These are phyloP conservation scores for Prionailurus bengalensis DNA, from an alignment of 2,113 vertebrate genomes.

Conservation along the genomic window DNA sequence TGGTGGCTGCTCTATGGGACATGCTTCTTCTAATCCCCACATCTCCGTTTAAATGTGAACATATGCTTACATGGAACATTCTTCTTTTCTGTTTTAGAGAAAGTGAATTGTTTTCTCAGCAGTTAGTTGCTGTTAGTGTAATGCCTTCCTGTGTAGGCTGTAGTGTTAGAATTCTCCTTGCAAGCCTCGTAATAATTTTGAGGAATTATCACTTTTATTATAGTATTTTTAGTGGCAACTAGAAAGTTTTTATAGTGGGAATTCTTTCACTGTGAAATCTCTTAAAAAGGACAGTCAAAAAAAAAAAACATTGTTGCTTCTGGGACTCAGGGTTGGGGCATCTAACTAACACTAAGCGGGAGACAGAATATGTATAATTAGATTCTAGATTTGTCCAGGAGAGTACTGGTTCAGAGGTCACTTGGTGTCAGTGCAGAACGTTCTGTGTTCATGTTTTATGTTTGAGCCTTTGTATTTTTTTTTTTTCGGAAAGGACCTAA, in stretches of 20 bases:
- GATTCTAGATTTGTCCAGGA: background rate
- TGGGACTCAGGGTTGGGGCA: background rate
- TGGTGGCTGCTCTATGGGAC: background rate
- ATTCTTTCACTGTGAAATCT: constrained; percentile 34
- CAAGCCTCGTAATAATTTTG: constrained; percentile 77
- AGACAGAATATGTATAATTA: background rate
- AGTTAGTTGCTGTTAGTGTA: constrained; percentile 68
- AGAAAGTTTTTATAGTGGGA: constrained; percentile 40
- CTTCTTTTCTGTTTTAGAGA: constrained; percentile 58
- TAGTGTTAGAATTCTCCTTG: constrained; percentile 72
- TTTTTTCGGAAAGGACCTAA: background rate
- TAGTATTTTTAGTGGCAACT: constrained; percentile 61
- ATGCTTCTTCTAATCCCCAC: background rate
- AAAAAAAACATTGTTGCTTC: background rate
- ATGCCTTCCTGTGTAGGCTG: constrained; percentile 75
- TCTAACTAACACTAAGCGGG: background rate
- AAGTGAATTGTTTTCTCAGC: constrained; percentile 74
- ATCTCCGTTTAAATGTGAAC: constrained; percentile 59
- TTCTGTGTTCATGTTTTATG: background rate
- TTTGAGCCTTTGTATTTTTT: background rate
- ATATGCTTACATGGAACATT: constrained; percentile 9
- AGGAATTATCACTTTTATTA: constrained; percentile 74
- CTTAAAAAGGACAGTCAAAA: constrained; percentile 60
- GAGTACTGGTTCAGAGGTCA: background rate
- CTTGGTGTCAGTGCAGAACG: background rate